Conservation (phyloP, 2,113 vertebrate genomes). For the Tonatia bakeri region DNA sequence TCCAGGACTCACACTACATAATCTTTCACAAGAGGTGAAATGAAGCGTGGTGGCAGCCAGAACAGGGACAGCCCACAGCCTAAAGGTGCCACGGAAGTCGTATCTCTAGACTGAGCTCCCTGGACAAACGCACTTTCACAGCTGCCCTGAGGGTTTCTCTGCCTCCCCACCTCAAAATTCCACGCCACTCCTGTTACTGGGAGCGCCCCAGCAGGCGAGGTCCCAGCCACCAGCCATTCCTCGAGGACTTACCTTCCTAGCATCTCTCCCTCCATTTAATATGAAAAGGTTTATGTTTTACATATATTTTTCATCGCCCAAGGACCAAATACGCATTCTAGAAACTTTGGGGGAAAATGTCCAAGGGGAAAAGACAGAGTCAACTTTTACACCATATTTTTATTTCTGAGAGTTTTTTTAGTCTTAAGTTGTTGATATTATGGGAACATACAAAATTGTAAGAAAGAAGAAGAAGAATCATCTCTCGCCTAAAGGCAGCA, state of each 20-base stretch:
- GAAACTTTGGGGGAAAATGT: not conserved
- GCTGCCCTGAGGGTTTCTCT: not conserved
- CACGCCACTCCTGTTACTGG: fast-evolving
- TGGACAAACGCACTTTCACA: fast-evolving
- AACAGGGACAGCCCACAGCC: not conserved
- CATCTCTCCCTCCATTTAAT: not conserved
- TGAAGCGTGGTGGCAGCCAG: not conserved
- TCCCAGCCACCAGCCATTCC: not conserved
- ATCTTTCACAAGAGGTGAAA: not conserved
- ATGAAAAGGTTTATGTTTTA: not conserved
- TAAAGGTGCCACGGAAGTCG: not conserved
- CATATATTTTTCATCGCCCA: not conserved
- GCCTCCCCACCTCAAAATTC: not conserved
- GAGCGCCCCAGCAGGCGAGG: not conserved
- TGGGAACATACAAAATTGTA: not conserved
- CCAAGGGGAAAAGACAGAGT: not conserved
- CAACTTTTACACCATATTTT: not conserved
- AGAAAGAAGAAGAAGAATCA: not conserved
- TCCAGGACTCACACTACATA: not conserved
- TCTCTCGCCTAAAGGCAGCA: not conserved
- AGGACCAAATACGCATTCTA: not conserved
- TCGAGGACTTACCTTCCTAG: not conserved
- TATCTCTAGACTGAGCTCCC: not conserved
- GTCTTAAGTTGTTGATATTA: not conserved
- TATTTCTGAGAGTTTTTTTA: conserved; percentile 20